phyloP scores from a whole-genome alignment of 2,888 invertebrate species.

The Mesorhabditis belari region DNA sequence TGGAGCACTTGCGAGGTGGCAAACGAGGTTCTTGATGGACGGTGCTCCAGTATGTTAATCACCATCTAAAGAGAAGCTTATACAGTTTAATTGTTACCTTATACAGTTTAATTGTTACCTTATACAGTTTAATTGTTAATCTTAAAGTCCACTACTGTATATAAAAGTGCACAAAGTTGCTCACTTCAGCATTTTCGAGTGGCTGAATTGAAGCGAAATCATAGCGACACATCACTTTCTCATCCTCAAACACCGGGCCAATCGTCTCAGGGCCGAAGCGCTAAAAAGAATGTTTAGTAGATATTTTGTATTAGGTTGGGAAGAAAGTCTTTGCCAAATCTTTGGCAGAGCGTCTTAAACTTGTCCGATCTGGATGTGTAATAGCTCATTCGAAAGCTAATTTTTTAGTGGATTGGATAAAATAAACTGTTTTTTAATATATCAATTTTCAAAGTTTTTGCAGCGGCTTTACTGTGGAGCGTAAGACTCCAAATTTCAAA shows the following conservation, averaged over 20 bases:
- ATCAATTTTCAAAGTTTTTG: too few species aligned
- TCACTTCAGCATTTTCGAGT: conserved; percentile 82
- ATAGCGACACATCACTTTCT: conserved; percentile 88
- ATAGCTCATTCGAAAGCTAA: too few species aligned
- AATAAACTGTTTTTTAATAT: too few species aligned
- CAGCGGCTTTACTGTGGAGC: too few species aligned
- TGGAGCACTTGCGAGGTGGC: conserved; percentile 65
- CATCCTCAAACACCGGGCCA: conserved; percentile 73
- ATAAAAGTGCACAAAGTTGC: conserved; percentile 13
- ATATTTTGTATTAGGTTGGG: conserved; percentile 1
- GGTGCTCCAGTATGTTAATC: conserved; percentile 79
- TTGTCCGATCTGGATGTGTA: too few species aligned
- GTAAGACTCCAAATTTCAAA: too few species aligned
- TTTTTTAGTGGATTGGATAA: too few species aligned
- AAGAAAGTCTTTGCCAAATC: conserved; percentile 1
- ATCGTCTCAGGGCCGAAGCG: conserved; percentile 71
- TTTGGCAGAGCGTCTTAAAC: conserved; percentile 71
- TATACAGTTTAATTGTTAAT: too few species aligned
- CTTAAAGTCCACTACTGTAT: too few species aligned
- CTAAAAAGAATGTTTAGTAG: too few species aligned
- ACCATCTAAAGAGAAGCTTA: conserved; percentile 75
- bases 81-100: conserved; percentile 95
- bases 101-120: too few species aligned
- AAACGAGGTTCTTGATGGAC: conserved; percentile 86
- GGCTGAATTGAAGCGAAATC: conserved; percentile 91